A percentile compares a stretch with the other conserved stretches of the same genome.
phyloP scores from a whole-genome alignment of 2,113 vertebrate genomes.

The Toxostoma redivivum region DNA sequence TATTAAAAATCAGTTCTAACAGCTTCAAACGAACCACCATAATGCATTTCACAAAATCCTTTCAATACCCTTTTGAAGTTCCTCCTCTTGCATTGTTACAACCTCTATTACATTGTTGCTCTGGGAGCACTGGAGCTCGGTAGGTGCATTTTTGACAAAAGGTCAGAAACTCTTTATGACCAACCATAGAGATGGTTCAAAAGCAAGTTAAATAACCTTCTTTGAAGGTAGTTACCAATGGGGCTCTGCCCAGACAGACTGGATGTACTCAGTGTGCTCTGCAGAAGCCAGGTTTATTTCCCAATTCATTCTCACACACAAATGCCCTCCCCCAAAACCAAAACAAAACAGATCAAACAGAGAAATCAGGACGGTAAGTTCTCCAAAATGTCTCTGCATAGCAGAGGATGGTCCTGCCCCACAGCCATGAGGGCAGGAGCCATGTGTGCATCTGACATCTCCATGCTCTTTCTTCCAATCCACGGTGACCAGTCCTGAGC shows the following conservation, averaged over 20 bases:
- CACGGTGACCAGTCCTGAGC: neutral
- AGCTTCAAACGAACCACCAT: neutral
- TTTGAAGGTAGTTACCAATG: neutral
- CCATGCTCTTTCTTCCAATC: fast-evolving
- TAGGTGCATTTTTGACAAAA: neutral
- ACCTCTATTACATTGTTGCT: neutral
- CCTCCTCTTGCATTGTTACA: neutral
- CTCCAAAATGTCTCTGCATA: neutral
- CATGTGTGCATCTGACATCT: neutral
- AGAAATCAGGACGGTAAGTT: neutral
- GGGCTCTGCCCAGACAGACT: neutral
- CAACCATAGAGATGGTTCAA: neutral
- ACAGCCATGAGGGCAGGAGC: neutral
- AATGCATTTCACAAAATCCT: neutral
- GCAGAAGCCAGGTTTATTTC: neutral
- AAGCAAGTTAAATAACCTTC: neutral
- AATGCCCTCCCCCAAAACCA: neutral
- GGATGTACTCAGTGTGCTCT: neutral
- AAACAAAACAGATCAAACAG: neutral
- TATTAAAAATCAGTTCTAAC: neutral
- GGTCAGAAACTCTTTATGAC: neutral
- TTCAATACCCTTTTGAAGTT: conserved; percentile 10
- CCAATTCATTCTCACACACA: neutral
- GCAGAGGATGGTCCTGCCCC: neutral
- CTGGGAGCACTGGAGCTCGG: neutral